Conservation (phyloP, 2,888 invertebrate genomes). For the Spilosoma lubricipeda region DNA sequence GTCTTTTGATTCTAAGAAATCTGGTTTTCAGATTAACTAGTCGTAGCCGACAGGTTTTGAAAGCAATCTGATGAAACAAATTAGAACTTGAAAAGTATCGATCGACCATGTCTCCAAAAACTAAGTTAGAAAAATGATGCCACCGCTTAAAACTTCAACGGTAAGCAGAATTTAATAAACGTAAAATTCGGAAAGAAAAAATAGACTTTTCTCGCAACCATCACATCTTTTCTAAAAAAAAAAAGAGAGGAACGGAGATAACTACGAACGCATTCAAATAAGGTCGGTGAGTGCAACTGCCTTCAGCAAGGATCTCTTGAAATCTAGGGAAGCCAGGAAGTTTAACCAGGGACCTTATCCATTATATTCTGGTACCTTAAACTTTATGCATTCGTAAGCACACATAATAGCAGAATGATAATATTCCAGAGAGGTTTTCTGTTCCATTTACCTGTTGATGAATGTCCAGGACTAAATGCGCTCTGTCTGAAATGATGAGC, state of each 20-base stretch:
- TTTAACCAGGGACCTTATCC: no score
- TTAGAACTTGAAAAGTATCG: neutral
- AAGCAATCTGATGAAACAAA: neutral
- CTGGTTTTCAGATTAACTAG: neutral
- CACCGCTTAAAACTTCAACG: neutral
- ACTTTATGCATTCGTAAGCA: neutral
- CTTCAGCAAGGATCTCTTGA: neutral
- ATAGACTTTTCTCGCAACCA: neutral
- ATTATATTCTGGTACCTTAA: neutral
- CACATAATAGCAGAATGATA: neutral
- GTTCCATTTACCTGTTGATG: constrained; percentile 89
- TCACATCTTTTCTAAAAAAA: neutral
- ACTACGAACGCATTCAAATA: neutral
- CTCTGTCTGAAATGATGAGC: constrained; percentile 97
- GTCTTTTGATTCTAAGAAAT: neutral
- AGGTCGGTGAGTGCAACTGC: neutral
- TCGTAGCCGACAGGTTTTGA: neutral
- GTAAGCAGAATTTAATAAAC: neutral
- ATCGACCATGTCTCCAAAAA: no score
- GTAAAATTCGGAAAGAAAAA: neutral
- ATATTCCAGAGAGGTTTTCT: neutral
- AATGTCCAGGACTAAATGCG: constrained; percentile 97
- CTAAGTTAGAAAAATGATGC: no score
- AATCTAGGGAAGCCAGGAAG: neutral
- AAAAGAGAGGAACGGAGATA: no score